Conservation (phyloP, 1,140 invertebrate species). For the Tenebrio molitor region DNA sequence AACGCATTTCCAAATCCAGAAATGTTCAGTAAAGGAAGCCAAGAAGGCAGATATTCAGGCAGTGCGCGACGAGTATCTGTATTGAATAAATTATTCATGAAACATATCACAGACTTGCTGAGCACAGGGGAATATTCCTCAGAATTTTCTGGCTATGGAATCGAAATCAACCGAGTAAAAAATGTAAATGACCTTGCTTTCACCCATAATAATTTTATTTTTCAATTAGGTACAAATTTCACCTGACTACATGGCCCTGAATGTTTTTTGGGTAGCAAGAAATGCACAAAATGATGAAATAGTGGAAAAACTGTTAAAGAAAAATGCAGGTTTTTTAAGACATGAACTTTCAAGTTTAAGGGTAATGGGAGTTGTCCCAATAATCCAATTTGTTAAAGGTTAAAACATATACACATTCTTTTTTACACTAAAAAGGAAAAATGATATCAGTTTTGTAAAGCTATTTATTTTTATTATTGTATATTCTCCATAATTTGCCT, state of each 20-base stretch:
- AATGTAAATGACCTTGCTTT: conserved; percentile 50
- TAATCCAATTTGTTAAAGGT: conserved; percentile 79
- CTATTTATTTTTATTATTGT: too few species aligned
- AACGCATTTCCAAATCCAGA: background rate
- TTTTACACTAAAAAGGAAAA: too few species aligned
- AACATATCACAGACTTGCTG: conserved; percentile 81
- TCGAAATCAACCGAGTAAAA: conserved; percentile 76
- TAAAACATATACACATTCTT: conserved; percentile 21
- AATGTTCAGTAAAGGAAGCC: conserved; percentile 37
- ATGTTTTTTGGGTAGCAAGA: conserved; percentile 78
- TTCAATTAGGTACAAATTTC: conserved; percentile 73
- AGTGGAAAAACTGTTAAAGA: conserved; percentile 71
- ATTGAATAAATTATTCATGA: conserved; percentile 85
- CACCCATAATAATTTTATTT: conserved; percentile 25
- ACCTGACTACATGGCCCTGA: conserved; percentile 74
- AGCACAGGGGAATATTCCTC: conserved; percentile 75
- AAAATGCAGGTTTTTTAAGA: conserved; percentile 70
- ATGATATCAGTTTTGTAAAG: too few species aligned
- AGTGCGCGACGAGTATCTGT: conserved; percentile 69
- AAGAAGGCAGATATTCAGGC: conserved; percentile 48
- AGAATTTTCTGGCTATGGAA: conserved; percentile 72
- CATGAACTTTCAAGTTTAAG: conserved; percentile 78
- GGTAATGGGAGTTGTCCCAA: conserved; percentile 80
- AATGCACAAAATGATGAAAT: conserved; percentile 66
- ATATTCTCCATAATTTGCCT: too few species aligned